phyloP scores from a whole-genome alignment of 2,797 vertebrate genomes.

The Avahi laniger region DNA sequence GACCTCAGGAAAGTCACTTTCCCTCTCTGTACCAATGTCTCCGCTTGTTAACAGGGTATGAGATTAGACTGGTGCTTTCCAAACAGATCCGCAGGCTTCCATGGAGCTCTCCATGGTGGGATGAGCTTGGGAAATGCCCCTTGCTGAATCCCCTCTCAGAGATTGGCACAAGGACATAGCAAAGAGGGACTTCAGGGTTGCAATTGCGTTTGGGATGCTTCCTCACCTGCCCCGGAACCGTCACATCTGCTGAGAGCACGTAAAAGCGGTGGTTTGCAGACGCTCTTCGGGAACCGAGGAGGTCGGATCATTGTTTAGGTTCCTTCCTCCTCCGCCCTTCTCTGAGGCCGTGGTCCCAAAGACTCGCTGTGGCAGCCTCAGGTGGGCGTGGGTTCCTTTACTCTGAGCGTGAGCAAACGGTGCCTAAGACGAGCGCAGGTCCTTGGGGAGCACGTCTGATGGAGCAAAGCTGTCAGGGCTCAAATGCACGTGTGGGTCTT shows the following conservation, averaged over 20 bases:
- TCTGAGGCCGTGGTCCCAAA: too few species aligned
- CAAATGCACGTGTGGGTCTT: rapidly evolving
- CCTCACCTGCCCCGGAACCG: too few species aligned
- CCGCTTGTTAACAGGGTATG: rapidly evolving
- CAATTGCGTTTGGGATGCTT: rapidly evolving
- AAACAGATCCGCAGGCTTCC: not conserved
- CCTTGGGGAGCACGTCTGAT: not conserved
- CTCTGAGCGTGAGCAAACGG: rapidly evolving
- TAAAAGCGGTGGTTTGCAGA: not conserved
- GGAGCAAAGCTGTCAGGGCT: not conserved
- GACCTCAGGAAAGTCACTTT: not conserved
- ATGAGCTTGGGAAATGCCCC: rapidly evolving
- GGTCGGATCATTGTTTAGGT: not conserved
- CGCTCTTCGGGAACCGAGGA: rapidly evolving
- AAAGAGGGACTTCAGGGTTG: not conserved
- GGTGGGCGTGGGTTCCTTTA: rapidly evolving
- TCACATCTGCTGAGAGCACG: rapidly evolving
- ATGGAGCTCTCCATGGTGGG: too few species aligned
- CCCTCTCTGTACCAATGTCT: not conserved
- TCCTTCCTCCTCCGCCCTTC: not conserved
- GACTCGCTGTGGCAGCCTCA: not conserved
- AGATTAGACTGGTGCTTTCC: not conserved
- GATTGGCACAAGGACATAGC: rapidly evolving
- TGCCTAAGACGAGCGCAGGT: not conserved
- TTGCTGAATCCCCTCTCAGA: rapidly evolving